Evolutionary conservation across 2,113 vertebrate genomes (phyloP).

Genomic region (Leucoraja erinaceus): DNA sequence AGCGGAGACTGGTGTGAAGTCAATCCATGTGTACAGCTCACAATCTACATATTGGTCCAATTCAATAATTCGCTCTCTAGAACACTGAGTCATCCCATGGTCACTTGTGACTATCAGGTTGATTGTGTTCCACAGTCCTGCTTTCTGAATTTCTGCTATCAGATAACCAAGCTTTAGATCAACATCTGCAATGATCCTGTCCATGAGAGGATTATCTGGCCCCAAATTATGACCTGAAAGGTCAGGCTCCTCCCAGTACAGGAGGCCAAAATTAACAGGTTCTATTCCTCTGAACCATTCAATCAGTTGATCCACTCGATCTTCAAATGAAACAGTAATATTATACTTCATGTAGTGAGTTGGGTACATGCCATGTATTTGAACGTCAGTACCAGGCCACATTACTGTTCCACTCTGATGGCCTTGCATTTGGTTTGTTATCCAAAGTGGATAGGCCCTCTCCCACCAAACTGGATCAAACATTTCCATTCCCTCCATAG

Average conservation of each 20-base stretch:
- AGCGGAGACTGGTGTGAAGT: slow-evolving; percentile 73
- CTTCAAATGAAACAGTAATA: slow-evolving; percentile 68
- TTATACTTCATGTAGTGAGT: slow-evolving; percentile 70
- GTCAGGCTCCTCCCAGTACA: slow-evolving; percentile 89
- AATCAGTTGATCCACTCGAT: slow-evolving; percentile 65
- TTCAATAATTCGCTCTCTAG: slow-evolving; percentile 69
- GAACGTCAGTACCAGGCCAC: slow-evolving; percentile 86
- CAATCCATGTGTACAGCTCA: slow-evolving; percentile 71
- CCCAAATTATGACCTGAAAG: slow-evolving; percentile 70
- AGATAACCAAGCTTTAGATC: slow-evolving; percentile 80
- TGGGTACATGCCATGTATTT: slow-evolving; percentile 67
- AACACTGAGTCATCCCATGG: slow-evolving; percentile 80
- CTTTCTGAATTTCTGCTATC: slow-evolving; percentile 64
- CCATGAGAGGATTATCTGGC: slow-evolving; percentile 72
- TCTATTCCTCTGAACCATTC: slow-evolving; percentile 70
- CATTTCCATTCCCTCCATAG: slow-evolving; percentile 62
- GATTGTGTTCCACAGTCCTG: slow-evolving; percentile 61
- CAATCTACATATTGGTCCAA: slow-evolving; percentile 71
- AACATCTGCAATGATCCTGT: slow-evolving; percentile 60
- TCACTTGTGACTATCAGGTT: slow-evolving; percentile 86
- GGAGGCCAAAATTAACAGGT: slow-evolving; percentile 72
- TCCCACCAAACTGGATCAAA: slow-evolving; percentile 80
- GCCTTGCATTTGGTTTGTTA: slow-evolving; percentile 75
- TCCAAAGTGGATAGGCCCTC: slow-evolving; percentile 76
- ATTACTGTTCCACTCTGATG: slow-evolving; percentile 72